phyloP scores from a whole-genome alignment of 2,888 invertebrate genomes.

The Tinea semifulvella region DNA sequence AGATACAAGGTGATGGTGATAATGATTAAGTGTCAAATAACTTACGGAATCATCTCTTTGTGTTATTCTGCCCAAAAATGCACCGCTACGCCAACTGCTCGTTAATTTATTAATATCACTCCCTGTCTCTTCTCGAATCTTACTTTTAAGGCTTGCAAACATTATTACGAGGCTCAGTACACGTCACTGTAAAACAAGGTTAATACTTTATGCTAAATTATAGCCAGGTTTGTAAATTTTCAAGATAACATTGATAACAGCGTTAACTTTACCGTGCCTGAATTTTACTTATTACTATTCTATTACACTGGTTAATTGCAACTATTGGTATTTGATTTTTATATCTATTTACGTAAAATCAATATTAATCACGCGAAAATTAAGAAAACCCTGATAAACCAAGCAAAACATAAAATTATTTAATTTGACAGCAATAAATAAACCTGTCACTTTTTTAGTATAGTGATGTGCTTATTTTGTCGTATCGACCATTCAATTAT shows the following conservation, averaged over 20 bases:
- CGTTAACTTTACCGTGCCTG: neutral
- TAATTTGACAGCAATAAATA: too few relatives aligned
- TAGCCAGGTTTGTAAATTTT: neutral
- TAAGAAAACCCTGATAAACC: neutral
- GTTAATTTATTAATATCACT: constrained; percentile 73
- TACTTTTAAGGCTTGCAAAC: constrained; percentile 89
- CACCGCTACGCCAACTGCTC: constrained; percentile 57
- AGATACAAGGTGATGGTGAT: too few relatives aligned
- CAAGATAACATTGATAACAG: constrained; percentile 9
- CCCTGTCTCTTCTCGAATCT: constrained; percentile 89
- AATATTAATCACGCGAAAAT: neutral
- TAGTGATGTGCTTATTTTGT: too few relatives aligned
- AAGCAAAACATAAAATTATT: too few relatives aligned
- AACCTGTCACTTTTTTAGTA: neutral
- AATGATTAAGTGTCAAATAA: too few relatives aligned
- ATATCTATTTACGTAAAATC: neutral
- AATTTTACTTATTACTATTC: neutral
- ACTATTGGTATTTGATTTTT: neutral
- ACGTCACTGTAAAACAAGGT: constrained; percentile 4
- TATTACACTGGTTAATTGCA: neutral
- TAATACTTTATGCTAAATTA: constrained; percentile 5
- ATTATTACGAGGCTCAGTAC: constrained; percentile 50
- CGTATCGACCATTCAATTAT: too few relatives aligned
- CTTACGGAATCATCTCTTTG: constrained; percentile 57
- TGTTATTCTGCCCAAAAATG: constrained; percentile 58